A percentile compares a stretch with the other conserved stretches of the same genome.
Conservation (phyloP, 2,888 invertebrate genomes). For the Chromoteleia sp. region DNA sequence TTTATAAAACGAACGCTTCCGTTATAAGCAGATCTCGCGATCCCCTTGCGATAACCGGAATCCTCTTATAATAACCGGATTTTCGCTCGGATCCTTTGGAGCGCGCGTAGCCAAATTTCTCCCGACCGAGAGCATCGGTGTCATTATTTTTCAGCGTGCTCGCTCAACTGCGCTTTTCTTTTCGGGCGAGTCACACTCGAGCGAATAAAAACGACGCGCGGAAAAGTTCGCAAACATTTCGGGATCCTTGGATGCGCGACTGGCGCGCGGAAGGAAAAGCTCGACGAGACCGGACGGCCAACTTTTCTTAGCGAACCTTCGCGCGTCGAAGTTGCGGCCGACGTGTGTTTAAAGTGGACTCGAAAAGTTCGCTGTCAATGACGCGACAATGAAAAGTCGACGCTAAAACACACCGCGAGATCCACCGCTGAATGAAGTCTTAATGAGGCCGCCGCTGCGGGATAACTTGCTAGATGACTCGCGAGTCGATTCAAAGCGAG, state of each 20-base stretch:
- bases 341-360: slow-evolving; percentile 52
- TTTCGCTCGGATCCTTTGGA: slow-evolving; percentile 5
- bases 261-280: slow-evolving; percentile 16
- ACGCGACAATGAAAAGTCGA: slow-evolving; percentile 60
- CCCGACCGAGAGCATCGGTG: slow-evolving; percentile 3
- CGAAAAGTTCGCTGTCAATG: slow-evolving; percentile 55
- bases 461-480: slow-evolving; percentile 51
- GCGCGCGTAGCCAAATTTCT: slow-evolving; percentile 16
- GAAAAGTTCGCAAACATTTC: slow-evolving; percentile 51
- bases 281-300: slow-evolving; percentile 36
- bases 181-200: slow-evolving; percentile 29
- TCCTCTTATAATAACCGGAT: slow-evolving; percentile 36
- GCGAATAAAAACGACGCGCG: slow-evolving; percentile 40
- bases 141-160: slow-evolving; percentile 30
- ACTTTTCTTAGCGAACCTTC: slow-evolving; percentile 47
- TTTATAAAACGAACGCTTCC: background rate
- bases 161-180: slow-evolving; percentile 34
- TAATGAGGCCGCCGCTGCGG: slow-evolving; percentile 58
- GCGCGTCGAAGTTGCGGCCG: slow-evolving; percentile 46
- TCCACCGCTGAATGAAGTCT: slow-evolving; percentile 56
- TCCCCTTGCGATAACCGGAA: slow-evolving; percentile 27
- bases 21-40: background rate
- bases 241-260: too few species aligned
- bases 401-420: slow-evolving; percentile 49
- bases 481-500: slow-evolving; percentile 38